Percentiles rank a stretch among this genome's conserved stretches.
Evolutionary conservation across 1,140 invertebrate genomes (phyloP).

Genomic region (Octopus sinensis): DNA sequence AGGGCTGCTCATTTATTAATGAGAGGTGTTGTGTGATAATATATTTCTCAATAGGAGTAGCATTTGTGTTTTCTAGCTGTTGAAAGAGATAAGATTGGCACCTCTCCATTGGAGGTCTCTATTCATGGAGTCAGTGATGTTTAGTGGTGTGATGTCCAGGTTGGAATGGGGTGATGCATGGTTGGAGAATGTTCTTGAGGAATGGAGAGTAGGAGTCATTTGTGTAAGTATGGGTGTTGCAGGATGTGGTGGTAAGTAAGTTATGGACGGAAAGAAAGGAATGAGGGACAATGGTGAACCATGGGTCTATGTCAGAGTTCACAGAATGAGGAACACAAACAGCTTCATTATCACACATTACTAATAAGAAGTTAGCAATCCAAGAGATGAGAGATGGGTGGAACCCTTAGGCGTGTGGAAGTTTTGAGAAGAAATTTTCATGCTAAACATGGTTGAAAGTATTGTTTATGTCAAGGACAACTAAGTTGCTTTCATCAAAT

Average conservation of each 20-base stretch:
- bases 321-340: no score
- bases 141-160: neutral
- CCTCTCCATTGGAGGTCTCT: neutral
- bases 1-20: no score
- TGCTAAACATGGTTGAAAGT: no score
- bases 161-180: neutral
- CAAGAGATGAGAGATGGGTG: no score
- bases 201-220: neutral
- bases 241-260: neutral
- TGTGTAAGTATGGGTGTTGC: neutral
- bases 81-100: neutral
- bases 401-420: no score
- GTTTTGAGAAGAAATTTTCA: no score
- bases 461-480: no score
- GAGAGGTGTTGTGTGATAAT: no score
- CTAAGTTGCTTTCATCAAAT: no score
- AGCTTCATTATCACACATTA: no score
- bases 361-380: no score
- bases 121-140: neutral
- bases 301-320: neutral
- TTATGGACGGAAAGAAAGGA: neutral
- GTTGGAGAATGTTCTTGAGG: neutral
- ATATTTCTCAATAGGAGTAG: neutral
- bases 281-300: neutral
- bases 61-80: conserved; percentile 13